Base-by-base conservation (phyloP, 2,888 invertebrate genomes). In the Cyclophora albipunctata region DNA sequence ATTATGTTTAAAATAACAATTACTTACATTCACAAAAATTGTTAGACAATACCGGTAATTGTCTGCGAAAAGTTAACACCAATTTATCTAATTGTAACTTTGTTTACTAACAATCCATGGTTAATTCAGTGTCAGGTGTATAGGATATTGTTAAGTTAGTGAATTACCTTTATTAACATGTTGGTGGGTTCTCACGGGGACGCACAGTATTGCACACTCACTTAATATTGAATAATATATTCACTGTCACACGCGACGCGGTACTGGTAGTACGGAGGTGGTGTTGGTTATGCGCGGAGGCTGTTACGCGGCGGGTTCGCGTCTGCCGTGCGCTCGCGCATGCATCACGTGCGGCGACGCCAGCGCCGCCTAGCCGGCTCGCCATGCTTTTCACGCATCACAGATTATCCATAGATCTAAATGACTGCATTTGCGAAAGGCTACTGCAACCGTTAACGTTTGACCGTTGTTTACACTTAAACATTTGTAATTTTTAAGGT, bases 311-410 rank as follows among this genome's bases (percentile, higher is more conserved):
- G 70, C 69, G 69, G 64, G 70, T 63, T 73, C 75, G 76, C 80
- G 80, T 84, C 84, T 85, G 85, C 67, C 62, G 66, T 73, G 80
- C 78, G 78, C 79, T 58, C 66, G 84, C 85, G 82, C 79, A 75
- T 71, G 65, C 76, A 80, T 86, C 86, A 87, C 85, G 86, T 86
- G 87, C 84, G 69, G 52, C 54, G 65, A 60, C 60, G 53, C 64
- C 74, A 74, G 86, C 85, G 85, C 86, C 78, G 63, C 63, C 57
- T 60, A 52, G 73, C 75, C 64, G 78, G 78, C 79, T 82, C 84
- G 78, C 81, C 73, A 71, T 64, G 58, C 69, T 78, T 77, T 83
- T 73, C 78, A 80, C 76, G 84, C 76, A 73, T 69, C 72, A 80
- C 60, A 64, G 66, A 62, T 62, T 70, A 60, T 63, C 66, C 64